Evolutionary conservation across 2,797 vertebrate species (phyloP).

Genomic region (Neoniphon sammara): DNA sequence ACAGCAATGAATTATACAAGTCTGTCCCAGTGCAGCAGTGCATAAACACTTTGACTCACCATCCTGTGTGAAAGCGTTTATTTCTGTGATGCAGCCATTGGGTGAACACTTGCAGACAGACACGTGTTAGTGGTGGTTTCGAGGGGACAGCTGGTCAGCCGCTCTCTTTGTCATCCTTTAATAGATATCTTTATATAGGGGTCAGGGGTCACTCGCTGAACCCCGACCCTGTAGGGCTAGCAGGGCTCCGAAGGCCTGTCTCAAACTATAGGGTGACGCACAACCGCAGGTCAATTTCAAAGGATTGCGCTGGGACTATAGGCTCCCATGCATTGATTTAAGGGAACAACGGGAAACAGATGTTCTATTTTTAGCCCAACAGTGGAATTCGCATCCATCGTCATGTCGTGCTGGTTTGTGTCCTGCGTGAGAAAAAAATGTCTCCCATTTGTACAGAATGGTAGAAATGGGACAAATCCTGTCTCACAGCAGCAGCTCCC

Average conservation of each 20-base stretch:
- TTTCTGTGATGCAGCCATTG: conserved; percentile 8
- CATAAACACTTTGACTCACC: conserved; percentile 2
- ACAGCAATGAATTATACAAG: conserved; percentile 1
- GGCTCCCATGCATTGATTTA: conserved; percentile 47
- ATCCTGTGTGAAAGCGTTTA: conserved; percentile 4
- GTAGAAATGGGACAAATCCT: background rate
- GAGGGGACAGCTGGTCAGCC: conserved; percentile 69
- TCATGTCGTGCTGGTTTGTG: conserved; percentile 34
- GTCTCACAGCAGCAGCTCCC: too few relatives aligned
- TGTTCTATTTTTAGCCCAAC: conserved; percentile 67
- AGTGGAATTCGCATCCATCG: conserved; percentile 61
- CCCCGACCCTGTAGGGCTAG: conserved; percentile 41
- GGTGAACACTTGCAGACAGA: conserved; percentile 26
- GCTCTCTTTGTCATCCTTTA: conserved; percentile 53
- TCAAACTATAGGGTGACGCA: conserved; percentile 31
- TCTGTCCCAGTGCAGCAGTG: background rate
- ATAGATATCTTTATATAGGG: conserved; percentile 54
- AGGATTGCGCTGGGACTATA: conserved; percentile 33
- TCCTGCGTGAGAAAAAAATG: background rate
- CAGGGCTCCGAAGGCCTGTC: conserved; percentile 34
- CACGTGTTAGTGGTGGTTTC: conserved; percentile 36
- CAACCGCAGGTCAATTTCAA: conserved; percentile 40
- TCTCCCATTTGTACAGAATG: background rate
- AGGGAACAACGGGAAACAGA: conserved; percentile 71
- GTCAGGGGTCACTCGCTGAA: conserved; percentile 62